Evolutionary conservation across 2,113 vertebrate species (phyloP), one percentile per base, ranked within the genome.

Genomic region (Ramphastos sulfuratus): DNA sequence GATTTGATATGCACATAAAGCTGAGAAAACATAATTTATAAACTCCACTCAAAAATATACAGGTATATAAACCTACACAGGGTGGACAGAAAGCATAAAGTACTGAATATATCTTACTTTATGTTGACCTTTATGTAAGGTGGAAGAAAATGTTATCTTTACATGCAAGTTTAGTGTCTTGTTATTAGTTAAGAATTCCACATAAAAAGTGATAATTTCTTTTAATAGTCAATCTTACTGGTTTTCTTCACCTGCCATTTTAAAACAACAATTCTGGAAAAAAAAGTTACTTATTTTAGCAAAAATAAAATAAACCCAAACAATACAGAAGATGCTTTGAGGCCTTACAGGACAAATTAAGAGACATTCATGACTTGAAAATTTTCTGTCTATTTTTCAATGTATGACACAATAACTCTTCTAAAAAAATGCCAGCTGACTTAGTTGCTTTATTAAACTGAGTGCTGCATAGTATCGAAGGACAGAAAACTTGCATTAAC

Each of bases 401-500:
- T 44, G 6, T 44, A 52, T 23, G 27, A 8, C 12, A 74, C 64
- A 87, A 23, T 33, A 81, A 73, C 15, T 71, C 30, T 56, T 88
- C n/a, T 19, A 42, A 81, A 82, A 87, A 89, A 79, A 18, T 70
- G 37, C 37, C 44, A 78, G 23, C 30, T 85, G 58, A 77, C 72
- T 54, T 54, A 75, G 9, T 65, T 96, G 21, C 4, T 21, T 54
- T 85, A 87, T 94, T 94, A 94, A 94, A 78, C 33, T 55, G 79
- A 92, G 69, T 94, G 69, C 50, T 79, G 88, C 30, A 28, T 35
- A 72, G 44, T 72, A 83, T 81, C 39, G 55, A 81, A 90, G 82
- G 82, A 75, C 76, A 94, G 69, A 87, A 95, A 88, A 86, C 69
- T 90, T 91, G 7, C 85, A 92, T 95, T 95, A 86, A 92, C 89